Evolutionary conservation across 2,113 vertebrate species (phyloP), one percentile per base, ranked within the genome.

Genomic region (Cheirogaleus medius): DNA sequence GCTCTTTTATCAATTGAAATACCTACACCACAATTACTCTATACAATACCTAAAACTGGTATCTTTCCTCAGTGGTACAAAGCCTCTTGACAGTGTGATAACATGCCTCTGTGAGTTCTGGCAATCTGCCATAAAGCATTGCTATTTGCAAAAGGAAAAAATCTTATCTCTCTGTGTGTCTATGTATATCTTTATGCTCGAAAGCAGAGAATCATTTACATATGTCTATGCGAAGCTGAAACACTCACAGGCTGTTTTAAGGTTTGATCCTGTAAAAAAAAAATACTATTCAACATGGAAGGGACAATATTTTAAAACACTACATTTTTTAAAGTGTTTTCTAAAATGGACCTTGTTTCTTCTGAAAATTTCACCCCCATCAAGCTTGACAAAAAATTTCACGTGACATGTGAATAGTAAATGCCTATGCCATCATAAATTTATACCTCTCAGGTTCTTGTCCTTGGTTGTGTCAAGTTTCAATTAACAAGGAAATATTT

Each of bases 11-110:
- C 97, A 90, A 27, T 90, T 96, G 94, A 63, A 94, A 93, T 96
- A 95, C 83, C 83, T 95, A 96, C 32, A 95, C 95, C 94, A 91
- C 87, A 97, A 97, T 98, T 98, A 98, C 29, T 89, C 85, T 91
- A 76, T 95, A 96, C 86, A 97, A 95, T 89, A 91, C 93, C 78
- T 82, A 82, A 94, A 94, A 37, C 88, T 0, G 8, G 54, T 97
- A 77, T 87, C 77, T 95, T 95, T 94, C 87, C 95, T 95, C 58
- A 63, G 81, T 93, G 85, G 77, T 88, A 95, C 73, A 94, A n/a
- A 89, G 93, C 78, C 89, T 90, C 58, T 89, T 97, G 94, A 91
- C 91, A 94, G 85, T 93, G 44, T 93, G 94, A 97, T 96, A 96
- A 89, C 87, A 94, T 47, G 92, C 63, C 68, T 97, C 82, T 91